These are phyloP conservation scores for Artibeus jamaicensis DNA, from an alignment of 2,797 vertebrate genomes.

Conservation along the genomic window DNA sequence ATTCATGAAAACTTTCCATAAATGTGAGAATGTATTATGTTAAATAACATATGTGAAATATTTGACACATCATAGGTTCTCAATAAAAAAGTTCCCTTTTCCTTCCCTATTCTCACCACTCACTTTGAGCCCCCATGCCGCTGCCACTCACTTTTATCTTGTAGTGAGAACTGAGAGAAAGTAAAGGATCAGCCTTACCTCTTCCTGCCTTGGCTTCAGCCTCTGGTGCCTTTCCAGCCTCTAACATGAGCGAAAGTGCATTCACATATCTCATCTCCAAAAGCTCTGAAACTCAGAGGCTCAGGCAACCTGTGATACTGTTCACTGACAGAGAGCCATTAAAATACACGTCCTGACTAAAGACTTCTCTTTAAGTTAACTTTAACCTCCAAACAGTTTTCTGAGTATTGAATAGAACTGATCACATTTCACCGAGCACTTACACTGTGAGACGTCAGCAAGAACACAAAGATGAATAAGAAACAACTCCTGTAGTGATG, in stretches of 20 bases:
- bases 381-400: not conserved
- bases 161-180: not conserved
- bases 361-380: not conserved
- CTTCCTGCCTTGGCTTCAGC: not conserved
- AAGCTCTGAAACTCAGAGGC: not conserved
- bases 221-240: not conserved
- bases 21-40: not conserved
- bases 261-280: not conserved
- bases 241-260: not conserved
- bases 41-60: not conserved
- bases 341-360: not conserved
- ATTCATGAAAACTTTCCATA: not conserved
- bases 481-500: not conserved
- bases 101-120: not conserved
- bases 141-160: not conserved
- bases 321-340: not conserved
- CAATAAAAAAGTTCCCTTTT: not conserved
- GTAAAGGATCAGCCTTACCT: not conserved
- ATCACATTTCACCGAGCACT: not conserved
- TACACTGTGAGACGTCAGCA: not conserved
- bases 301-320: not conserved
- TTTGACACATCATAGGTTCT: not conserved
- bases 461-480: not conserved
- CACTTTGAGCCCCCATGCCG: not conserved
- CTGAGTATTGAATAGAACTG: not conserved